Evolutionary conservation across 2,888 invertebrate species (phyloP).

Genomic region (Shargacucullia verbasci): DNA sequence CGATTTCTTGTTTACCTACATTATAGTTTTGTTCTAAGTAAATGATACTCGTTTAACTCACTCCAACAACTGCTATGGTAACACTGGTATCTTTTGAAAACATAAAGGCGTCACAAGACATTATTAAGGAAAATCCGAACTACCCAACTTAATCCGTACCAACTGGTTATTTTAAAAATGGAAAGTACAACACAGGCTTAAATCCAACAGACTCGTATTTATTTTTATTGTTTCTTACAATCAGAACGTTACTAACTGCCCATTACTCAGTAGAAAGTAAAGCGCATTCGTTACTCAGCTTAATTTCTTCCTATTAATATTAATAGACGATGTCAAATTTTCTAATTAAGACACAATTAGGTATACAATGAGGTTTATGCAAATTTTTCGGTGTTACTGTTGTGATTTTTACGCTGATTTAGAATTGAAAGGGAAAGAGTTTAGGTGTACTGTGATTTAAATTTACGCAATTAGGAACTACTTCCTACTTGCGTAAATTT

Average conservation of each 20-base stretch:
- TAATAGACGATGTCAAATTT: slow-evolving; percentile 60
- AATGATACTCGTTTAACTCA: too few species aligned
- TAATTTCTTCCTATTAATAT: slow-evolving; percentile 68
- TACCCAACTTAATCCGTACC: slow-evolving; percentile 2
- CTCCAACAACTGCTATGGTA: too few species aligned
- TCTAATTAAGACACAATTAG: slow-evolving; percentile 58
- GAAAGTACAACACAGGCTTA: slow-evolving; percentile 60
- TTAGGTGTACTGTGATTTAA: too few species aligned
- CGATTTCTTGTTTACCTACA: too few species aligned
- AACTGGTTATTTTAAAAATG: slow-evolving; percentile 58
- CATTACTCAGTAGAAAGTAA: slow-evolving; percentile 73
- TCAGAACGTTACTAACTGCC: slow-evolving; percentile 77
- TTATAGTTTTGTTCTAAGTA: too few species aligned
- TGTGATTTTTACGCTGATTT: slow-evolving; percentile 26
- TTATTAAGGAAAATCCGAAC: slow-evolving; percentile 7
- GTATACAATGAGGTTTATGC: slow-evolving; percentile 35
- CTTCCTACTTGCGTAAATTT: neutral
- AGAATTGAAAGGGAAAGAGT: slow-evolving; percentile 28
- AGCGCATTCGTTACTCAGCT: slow-evolving; percentile 58
- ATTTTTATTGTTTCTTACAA: slow-evolving; percentile 72
- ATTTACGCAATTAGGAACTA: too few species aligned
- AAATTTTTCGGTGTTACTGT: slow-evolving; percentile 28
- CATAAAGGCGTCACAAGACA: neutral
- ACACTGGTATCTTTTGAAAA: too few species aligned
- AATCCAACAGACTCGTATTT: slow-evolving; percentile 54